Evolutionary conservation across 2,888 invertebrate genomes (phyloP).

Genomic region (Yponomeuta plumbellus): DNA sequence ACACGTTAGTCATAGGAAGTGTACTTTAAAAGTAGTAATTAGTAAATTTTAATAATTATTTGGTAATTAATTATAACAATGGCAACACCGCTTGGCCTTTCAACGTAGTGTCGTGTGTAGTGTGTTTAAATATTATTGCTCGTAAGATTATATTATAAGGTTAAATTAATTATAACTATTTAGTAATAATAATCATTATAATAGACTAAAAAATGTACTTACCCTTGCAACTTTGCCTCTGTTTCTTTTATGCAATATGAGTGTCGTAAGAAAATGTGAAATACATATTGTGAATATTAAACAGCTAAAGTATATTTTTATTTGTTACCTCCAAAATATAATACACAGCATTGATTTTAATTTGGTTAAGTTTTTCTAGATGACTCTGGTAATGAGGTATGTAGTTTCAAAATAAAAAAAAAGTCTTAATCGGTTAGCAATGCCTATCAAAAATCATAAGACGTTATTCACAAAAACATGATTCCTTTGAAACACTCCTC

Average conservation of each 20-base stretch:
- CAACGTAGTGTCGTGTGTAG: slow-evolving; percentile 50
- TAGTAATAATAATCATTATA: slow-evolving; percentile 4
- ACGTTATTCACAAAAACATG: no score
- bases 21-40: slow-evolving; percentile 15
- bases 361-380: no score
- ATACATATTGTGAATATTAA: slow-evolving; percentile 51
- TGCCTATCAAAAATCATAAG: no score
- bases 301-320: background rate
- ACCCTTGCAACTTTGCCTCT: slow-evolving; percentile 62
- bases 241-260: slow-evolving; percentile 66
- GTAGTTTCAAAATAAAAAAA: no score
- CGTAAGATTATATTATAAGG: slow-evolving; percentile 25
- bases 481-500: no score
- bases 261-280: slow-evolving; percentile 75
- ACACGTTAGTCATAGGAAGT: slow-evolving; percentile 22
- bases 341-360: background rate
- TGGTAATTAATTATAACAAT: slow-evolving; percentile 34
- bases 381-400: no score
- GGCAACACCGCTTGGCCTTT: slow-evolving; percentile 77
- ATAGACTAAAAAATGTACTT: slow-evolving; percentile 38
- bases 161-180: slow-evolving; percentile 30
- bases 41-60: background rate
- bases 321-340: background rate
- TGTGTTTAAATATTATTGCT: slow-evolving; percentile 41
- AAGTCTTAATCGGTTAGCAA: no score